Percentiles rank a stretch among this genome's conserved stretches.
These are phyloP conservation scores for Enteromius trimaculatus DNA, from an alignment of 2,797 vertebrate species.

Conservation along the genomic window DNA sequence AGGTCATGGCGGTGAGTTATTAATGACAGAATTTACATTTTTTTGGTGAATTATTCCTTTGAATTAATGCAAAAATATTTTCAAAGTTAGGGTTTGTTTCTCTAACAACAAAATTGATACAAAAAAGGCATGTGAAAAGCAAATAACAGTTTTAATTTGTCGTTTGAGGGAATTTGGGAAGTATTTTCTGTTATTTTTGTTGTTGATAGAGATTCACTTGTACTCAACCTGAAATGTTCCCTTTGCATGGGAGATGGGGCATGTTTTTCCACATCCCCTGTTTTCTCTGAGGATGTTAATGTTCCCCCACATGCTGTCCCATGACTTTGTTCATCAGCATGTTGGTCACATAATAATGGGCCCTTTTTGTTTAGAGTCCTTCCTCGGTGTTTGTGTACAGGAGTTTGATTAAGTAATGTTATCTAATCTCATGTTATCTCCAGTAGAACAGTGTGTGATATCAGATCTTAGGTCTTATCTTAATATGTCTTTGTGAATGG, in stretches of 20 bases:
- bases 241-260: neutral
- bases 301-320: slow-evolving; percentile 39
- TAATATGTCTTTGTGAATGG: too few species aligned
- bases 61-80: neutral
- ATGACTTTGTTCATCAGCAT: slow-evolving; percentile 38
- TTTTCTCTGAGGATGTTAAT: neutral
- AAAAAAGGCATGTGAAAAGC: neutral
- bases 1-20: neutral
- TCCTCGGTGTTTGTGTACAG: neutral
- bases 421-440: neutral
- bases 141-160: neutral
- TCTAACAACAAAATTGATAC: neutral
- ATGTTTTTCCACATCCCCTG: neutral
- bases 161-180: too few species aligned
- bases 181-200: too few species aligned
- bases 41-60: neutral
- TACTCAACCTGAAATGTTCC: neutral
- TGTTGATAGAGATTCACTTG: neutral
- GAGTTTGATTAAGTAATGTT: neutral
- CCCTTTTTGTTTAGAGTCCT: neutral
- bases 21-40: neutral
- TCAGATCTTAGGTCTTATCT: neutral
- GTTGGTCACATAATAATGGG: neutral
- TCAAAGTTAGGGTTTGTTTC: neutral
- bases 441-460: slow-evolving; percentile 18